These are phyloP conservation scores for Thelaira solivaga DNA, from an alignment of 2,888 invertebrate species.

Conservation along the genomic window DNA sequence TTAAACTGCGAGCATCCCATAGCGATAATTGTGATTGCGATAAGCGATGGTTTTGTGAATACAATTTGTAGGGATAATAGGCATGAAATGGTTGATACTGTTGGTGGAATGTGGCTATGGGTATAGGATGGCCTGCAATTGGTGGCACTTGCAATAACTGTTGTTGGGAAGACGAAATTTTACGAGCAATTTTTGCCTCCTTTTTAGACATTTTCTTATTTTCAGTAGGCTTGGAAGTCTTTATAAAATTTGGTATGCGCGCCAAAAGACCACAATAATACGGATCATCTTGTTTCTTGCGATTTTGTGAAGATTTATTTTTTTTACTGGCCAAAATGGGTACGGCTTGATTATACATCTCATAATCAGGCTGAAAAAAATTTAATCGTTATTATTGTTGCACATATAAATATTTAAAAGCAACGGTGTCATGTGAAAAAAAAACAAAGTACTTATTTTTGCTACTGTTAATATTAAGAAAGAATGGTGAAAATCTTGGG, in stretches of 20 bases:
- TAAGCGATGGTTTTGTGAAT: conserved; percentile 75
- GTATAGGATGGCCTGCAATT: conserved; percentile 72
- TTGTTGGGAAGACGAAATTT: conserved; percentile 75
- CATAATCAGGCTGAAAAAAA: conserved; percentile 73
- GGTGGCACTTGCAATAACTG: conserved; percentile 55
- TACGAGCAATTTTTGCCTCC: conserved; percentile 74
- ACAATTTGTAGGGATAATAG: conserved; percentile 74
- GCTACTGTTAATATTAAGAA: background rate
- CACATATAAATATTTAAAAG: background rate
- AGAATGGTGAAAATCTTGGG: background rate
- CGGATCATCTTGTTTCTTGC: conserved; percentile 81
- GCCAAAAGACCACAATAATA: conserved; percentile 84
- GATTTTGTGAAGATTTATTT: conserved; percentile 66
- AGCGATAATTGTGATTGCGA: conserved; percentile 76
- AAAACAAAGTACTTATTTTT: background rate
- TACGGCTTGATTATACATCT: conserved; percentile 69
- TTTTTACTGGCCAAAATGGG: conserved; percentile 70
- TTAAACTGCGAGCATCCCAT: conserved; percentile 76
- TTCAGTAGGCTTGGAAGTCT: conserved; percentile 75
- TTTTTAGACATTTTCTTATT: conserved; percentile 69
- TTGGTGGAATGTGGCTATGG: conserved; percentile 75
- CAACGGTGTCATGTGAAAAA: background rate
- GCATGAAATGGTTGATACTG: conserved; percentile 68
- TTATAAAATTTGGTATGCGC: conserved; percentile 83
- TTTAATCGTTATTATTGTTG: background rate